A percentile compares a stretch with the other conserved stretches of the same genome.
Evolutionary conservation across 2,113 vertebrate species (phyloP).

Genomic region (Delphinus delphis): DNA sequence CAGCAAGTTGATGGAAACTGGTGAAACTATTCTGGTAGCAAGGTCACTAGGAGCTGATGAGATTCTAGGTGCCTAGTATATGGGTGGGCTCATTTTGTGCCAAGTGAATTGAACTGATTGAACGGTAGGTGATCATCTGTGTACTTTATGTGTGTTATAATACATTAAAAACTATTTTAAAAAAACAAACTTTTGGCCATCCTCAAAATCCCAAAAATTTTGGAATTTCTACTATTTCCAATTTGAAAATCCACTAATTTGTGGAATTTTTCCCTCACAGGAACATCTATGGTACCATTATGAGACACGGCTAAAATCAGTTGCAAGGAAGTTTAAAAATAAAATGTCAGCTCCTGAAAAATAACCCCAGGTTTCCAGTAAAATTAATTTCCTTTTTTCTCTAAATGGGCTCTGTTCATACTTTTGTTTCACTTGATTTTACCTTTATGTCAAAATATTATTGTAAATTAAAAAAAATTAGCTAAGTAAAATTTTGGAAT

Average conservation of each 20-base stretch:
- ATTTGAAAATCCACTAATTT: not conserved
- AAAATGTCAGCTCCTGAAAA: not conserved
- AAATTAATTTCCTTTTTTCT: not conserved
- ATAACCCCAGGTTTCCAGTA: not conserved
- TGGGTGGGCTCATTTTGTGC: not conserved
- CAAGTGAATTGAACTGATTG: not conserved
- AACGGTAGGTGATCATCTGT: not conserved
- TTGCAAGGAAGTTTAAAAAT: not conserved
- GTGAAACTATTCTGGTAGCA: too few species aligned
- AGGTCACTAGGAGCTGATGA: not conserved
- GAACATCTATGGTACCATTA: not conserved
- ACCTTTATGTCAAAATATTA: not conserved
- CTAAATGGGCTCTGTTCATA: not conserved
- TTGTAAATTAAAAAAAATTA: not conserved
- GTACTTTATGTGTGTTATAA: too few species aligned
- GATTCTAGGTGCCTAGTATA: not conserved
- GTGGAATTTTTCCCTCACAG: not conserved
- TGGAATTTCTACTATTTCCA: not conserved
- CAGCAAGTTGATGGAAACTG: not conserved
- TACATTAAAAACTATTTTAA: not conserved
- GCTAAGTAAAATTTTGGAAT: not conserved
- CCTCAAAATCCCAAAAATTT: not conserved
- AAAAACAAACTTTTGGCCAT: not conserved
- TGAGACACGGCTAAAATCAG: not conserved
- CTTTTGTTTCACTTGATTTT: not conserved